Base-by-base conservation (phyloP, 2,113 vertebrate genomes). In the Terrapene triunguis region DNA sequence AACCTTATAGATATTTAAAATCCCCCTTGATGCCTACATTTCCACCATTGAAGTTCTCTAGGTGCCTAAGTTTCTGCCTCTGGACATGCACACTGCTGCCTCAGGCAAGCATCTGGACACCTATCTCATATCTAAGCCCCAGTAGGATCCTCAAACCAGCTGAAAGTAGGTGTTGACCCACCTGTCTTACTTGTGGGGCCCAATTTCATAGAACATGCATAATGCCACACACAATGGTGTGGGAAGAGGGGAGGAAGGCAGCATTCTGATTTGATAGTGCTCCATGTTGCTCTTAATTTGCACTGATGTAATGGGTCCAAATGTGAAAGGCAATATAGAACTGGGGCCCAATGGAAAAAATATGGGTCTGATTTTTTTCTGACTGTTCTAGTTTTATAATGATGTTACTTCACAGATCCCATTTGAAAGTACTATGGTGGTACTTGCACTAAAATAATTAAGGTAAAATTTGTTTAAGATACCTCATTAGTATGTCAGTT, bases 201-300 rank as follows among this genome's bases (percentile, higher is more conserved):
- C 59, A 62, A 62, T 62, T 32, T 62, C 29, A 32, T 62, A 38
- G 16, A 38, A 21, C 65, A 72, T 38, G 17, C 65, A 38, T 72
- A 72, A 72, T 22, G 38, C n/a, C 19, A 38, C 65, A 38, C n/a
- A 38, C 65, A 38, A 2, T 21, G 17, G 17, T 17, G 35, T 38
- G 65, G n/a, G 19, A 72, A n/a, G 35, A 72, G 32, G 35, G 65
- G n/a, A 38, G 11, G n/a, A n/a, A 72, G 35, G 4, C 42, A 78
- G 12, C 44, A 14, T 78, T 47, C 44, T 78, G 42, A 78, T 78
- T 78, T 13, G 13, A 8, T 59, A 44, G 11, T 1, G 0, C 35
- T 93, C 82, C n/a, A 90, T 25, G n/a, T 89, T 81, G 44, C 51
- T 95, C 27, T 47, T 79, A 90, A 96, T 42, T 4, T 88, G 35